A percentile compares a stretch with the other conserved stretches of the same genome.
phyloP scores from a whole-genome alignment of 2,113 vertebrate species.

The Hippopotamus amphibius region DNA sequence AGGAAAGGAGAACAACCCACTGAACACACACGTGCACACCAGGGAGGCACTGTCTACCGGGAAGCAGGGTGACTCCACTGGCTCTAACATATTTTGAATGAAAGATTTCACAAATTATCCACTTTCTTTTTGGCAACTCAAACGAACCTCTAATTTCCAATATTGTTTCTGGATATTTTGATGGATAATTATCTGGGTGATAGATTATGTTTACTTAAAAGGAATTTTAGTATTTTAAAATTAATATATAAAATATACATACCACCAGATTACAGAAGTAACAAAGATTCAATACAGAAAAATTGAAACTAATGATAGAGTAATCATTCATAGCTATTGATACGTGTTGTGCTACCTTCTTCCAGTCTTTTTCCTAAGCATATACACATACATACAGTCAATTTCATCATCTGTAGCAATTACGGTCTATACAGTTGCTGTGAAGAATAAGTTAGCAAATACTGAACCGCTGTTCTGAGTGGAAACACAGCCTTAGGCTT shows the following conservation, averaged over 20 bases:
- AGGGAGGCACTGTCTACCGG: neutral
- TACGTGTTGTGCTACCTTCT: neutral
- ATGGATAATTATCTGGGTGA: neutral
- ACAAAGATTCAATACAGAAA: neutral
- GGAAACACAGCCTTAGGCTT: neutral
- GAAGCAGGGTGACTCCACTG: neutral
- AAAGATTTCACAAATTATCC: slow-evolving; percentile 15
- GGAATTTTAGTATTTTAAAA: slow-evolving; percentile 44
- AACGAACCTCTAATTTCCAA: neutral
- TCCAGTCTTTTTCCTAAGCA: neutral
- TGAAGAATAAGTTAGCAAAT: neutral
- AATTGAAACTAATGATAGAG: neutral
- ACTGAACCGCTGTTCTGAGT: neutral
- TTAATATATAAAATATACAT: slow-evolving; percentile 27
- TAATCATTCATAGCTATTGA: neutral
- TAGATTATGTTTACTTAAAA: slow-evolving; percentile 20
- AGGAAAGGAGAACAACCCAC: neutral
- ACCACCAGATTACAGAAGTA: neutral
- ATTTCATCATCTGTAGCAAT: neutral
- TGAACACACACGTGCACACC: neutral
- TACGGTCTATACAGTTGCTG: neutral
- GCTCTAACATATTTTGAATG: neutral
- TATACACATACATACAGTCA: neutral
- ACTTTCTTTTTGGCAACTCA: neutral
- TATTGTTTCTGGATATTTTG: neutral